phyloP scores from a whole-genome alignment of 2,888 invertebrate species.

The Drosophila monieri region DNA sequence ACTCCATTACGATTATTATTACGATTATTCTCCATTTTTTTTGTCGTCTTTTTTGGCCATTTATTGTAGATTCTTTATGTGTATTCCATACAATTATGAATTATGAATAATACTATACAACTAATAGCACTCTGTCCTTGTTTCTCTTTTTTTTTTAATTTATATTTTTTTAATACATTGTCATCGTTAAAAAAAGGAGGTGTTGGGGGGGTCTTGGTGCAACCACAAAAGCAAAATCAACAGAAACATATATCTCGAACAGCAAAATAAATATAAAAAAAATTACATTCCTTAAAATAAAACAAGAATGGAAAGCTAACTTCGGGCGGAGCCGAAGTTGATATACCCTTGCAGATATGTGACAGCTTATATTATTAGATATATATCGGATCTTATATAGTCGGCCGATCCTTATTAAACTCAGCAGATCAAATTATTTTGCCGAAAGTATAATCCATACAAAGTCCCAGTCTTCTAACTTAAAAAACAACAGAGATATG shows the following conservation, averaged over 20 bases:
- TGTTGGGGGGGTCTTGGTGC: constrained; percentile 17
- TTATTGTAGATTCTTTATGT: constrained; percentile 36
- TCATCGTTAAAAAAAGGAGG: constrained; percentile 11
- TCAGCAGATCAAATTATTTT: too few species aligned
- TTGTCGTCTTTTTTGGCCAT: constrained; percentile 36
- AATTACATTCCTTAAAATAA: constrained; percentile 50
- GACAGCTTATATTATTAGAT: too few species aligned
- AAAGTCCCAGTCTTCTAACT: too few species aligned
- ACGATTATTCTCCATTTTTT: constrained; percentile 38
- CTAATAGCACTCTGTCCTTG: constrained; percentile 22
- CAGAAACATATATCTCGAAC: constrained; percentile 20
- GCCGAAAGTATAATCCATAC: too few species aligned
- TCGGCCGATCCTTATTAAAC: too few species aligned
- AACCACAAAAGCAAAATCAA: neutral
- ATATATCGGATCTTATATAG: too few species aligned
- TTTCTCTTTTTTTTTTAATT: constrained; percentile 35
- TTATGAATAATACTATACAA: constrained; percentile 52
- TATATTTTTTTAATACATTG: constrained; percentile 8
- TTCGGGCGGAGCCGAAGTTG: too few species aligned
- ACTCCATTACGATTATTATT: constrained; percentile 8
- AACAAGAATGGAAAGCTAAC: too few species aligned
- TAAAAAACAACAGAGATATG: too few species aligned
- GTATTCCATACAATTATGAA: constrained; percentile 60
- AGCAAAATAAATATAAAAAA: constrained; percentile 17
- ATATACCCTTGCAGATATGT: too few species aligned